These are phyloP conservation scores for Eptatretus atami DNA, from an alignment of 2,797 vertebrate species.

Conservation along the genomic window DNA sequence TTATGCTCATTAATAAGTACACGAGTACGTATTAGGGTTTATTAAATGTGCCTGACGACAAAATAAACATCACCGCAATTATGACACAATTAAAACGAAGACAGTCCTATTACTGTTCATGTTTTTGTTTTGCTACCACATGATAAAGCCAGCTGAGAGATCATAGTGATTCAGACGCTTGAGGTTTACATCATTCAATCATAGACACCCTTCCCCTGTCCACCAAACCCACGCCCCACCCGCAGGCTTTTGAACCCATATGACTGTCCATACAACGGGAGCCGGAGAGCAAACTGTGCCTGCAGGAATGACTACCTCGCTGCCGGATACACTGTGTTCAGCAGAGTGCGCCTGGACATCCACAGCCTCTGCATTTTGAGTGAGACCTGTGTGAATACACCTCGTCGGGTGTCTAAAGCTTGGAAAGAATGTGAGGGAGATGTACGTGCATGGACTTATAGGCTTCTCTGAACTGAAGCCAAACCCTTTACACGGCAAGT, in stretches of 20 bases:
- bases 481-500: too few species aligned
- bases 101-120: too few species aligned
- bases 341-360: constrained; percentile 59
- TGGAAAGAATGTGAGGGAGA: too few species aligned
- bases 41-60: too few species aligned
- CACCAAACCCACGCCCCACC: neutral
- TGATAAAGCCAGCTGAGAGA: neutral
- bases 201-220: neutral
- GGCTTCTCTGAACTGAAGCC: too few species aligned
- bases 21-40: too few species aligned
- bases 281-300: constrained; percentile 44
- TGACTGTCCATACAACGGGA: constrained; percentile 57
- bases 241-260: constrained; percentile 55
- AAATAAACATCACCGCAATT: too few species aligned
- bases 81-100: too few species aligned
- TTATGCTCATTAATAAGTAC: too few species aligned
- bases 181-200: neutral
- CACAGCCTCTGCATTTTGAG: constrained; percentile 60
- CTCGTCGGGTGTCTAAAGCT: too few species aligned
- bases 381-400: constrained; percentile 18
- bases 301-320: constrained; percentile 60
- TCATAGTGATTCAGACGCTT: neutral
- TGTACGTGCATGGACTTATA: too few species aligned
- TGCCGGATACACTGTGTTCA: constrained; percentile 54
- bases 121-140: neutral